A percentile compares a stretch with the other conserved stretches of the same genome.
Conservation (phyloP, 2,113 vertebrate genomes). For the Elaphurus davidianus region DNA sequence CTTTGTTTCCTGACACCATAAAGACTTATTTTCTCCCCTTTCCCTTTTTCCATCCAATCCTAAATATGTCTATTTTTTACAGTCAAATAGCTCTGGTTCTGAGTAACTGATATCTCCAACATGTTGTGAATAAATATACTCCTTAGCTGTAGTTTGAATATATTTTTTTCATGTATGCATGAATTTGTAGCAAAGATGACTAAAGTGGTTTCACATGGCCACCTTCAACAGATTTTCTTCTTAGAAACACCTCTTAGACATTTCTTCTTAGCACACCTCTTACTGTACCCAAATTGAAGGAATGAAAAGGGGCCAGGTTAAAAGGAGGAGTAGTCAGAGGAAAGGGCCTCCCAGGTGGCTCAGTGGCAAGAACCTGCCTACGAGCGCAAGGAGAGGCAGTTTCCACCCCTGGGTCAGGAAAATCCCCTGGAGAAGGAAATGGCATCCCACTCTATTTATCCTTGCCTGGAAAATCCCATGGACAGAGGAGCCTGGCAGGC, state of each 20-base stretch:
- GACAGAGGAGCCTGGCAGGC: not conserved
- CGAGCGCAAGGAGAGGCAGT: not conserved
- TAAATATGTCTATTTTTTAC: not conserved
- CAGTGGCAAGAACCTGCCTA: not conserved
- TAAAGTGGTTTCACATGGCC: not conserved
- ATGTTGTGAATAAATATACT: not conserved
- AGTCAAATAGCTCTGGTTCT: not conserved
- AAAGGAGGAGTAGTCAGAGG: rapidly evolving
- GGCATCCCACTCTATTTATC: not conserved
- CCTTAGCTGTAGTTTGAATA: not conserved
- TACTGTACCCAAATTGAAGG: not conserved
- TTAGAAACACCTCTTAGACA: not conserved
- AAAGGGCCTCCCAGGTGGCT: not conserved
- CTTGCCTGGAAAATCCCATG: not conserved
- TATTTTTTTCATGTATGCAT: not conserved
- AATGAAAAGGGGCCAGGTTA: not conserved
- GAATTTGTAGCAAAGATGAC: not conserved
- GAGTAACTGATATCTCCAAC: not conserved
- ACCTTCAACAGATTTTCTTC: not conserved
- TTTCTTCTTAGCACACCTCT: not conserved
- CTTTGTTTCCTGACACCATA: not conserved
- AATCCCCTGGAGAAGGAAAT: not conserved
- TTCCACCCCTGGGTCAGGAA: not conserved
- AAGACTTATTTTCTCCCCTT: not conserved
- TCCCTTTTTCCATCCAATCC: not conserved